Base-by-base conservation (phyloP, 2,797 vertebrate genomes). In the Spinibarbus caldwelli region DNA sequence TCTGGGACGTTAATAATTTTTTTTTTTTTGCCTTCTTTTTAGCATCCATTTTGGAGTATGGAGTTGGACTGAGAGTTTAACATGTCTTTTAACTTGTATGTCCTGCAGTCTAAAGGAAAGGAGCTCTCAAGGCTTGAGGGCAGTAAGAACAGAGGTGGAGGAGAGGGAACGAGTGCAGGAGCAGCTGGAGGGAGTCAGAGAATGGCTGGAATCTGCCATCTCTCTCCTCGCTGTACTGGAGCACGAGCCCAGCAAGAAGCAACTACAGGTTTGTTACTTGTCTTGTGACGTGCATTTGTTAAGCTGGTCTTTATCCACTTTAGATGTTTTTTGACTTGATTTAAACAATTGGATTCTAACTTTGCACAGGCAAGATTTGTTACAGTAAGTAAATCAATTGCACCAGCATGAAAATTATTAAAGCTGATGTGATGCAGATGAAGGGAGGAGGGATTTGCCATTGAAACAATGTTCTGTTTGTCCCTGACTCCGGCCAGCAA, bases 201-300 rank as follows among this genome's bases (percentile, higher is more conserved):
- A 91, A 43, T 94, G 95, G 75, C 88, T 97, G 62, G 90, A 91
- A 78, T 87, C 90, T 26, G 91, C 93, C 12, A 87, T 91, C 0
- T 64, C 68, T 31, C 83, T 93, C 2, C 88, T 95, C 73, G 62
- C 82, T 1, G 91, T 93, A 70, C 88, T 93, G 86, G 89, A 95
- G 78, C 72, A 89, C 21, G 82, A 87, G 72, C 92, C 92, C 87
- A 95, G 91, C 91, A 84, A 93, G 9, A 89, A 91, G 76, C 91
- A 95, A n/a, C 90, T 98, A 7, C 93, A 97, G 97, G 97, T 98
- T 88, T 82, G 95, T 91, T 57, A 8, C 4, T 23, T 11, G 1
- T 64, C 15, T 68, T 68, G 41, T 79, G n/a, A 45, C 5, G 8
- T 78, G 21, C 59, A 29, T 62, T 62, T 59, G 59, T 29, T 8